Evolutionary conservation across 2,888 invertebrate genomes (phyloP), one percentile per base, ranked within the genome.

Genomic region (Malthinus flaveolus): DNA sequence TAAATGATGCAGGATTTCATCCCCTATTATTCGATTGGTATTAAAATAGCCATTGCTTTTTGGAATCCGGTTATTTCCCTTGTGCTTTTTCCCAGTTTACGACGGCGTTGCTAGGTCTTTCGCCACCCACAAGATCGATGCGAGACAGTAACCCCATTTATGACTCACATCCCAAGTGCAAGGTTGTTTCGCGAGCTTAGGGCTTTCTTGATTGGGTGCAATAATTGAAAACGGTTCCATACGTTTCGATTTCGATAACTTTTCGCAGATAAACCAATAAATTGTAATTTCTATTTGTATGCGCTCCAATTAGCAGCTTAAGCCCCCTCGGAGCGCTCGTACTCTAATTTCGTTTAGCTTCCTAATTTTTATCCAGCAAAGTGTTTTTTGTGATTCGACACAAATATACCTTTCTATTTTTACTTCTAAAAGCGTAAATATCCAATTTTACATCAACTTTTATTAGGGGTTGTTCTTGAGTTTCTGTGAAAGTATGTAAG

Each of bases 61-160:
- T 23, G 23, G 2, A n/a, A 23, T 23, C 5, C 23, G 23, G 3
- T 23, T 23, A 23, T 37, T 37, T 37, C 36, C 49, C 39, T 42
- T 37, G 35, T 32, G 47, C 37, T 51, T 15, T 35, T 46, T 32
- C 45, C n/a, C 7, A 37, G 44, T 42, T 32, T 32, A 11, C 45
- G 9, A 23, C 23, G 13, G 3, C 34, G 45, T 45, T 46, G 7
- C 13, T 23, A 47, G 37, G 23, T 55, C 32, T 48, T 35, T 56
- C 49, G 31, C 59, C 64, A 61, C 62, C 61, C 60, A 61, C 65
- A 60, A 61, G 71, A 72, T 74, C 73, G 71, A 73, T 71, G 67
- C 66, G 73, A 73, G 72, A 73, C 73, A 73, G 71, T 73, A 73
- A 74, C 73, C 72, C 72, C 69, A 68, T 72, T 73, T 66, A 67